phyloP scores from a whole-genome alignment of 2,888 invertebrate genomes.

The Boloria selene region DNA sequence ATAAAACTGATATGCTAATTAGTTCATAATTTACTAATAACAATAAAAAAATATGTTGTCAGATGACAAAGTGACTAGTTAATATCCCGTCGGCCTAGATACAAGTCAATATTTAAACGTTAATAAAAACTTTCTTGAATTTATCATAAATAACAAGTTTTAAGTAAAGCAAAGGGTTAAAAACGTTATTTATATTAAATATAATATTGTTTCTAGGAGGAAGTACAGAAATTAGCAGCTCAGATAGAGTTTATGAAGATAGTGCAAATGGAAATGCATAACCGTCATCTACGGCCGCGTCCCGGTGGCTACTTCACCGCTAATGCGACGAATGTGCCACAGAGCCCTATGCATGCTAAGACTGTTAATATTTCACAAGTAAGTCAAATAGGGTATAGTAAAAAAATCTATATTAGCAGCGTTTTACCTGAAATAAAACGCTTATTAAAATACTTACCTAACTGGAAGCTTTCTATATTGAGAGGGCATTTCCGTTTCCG shows the following conservation, averaged over 20 bases:
- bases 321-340: slow-evolving; percentile 51
- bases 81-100: too few species aligned
- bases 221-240: slow-evolving; percentile 94
- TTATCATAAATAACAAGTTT: background rate
- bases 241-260: slow-evolving; percentile 97
- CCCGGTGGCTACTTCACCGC: slow-evolving; percentile 91
- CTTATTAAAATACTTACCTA: too few species aligned
- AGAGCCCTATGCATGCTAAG: slow-evolving; percentile 65
- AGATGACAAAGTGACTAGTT: too few species aligned
- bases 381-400: slow-evolving; percentile 24
- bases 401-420: too few species aligned
- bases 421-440: too few species aligned
- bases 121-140: background rate
- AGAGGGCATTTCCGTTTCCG: too few species aligned
- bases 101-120: too few species aligned
- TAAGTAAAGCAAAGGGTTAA: too few species aligned
- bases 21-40: too few species aligned
- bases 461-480: too few species aligned
- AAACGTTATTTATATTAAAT: background rate
- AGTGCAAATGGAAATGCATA: slow-evolving; percentile 96
- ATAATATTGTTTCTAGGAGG: slow-evolving; percentile 84
- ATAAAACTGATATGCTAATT: background rate
- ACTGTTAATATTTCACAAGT: slow-evolving; percentile 66
- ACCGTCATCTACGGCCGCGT: slow-evolving; percentile 92
- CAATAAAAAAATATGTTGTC: too few species aligned